Conservation (phyloP, 1,140 invertebrate genomes). For the Tetragonula clypearis region DNA sequence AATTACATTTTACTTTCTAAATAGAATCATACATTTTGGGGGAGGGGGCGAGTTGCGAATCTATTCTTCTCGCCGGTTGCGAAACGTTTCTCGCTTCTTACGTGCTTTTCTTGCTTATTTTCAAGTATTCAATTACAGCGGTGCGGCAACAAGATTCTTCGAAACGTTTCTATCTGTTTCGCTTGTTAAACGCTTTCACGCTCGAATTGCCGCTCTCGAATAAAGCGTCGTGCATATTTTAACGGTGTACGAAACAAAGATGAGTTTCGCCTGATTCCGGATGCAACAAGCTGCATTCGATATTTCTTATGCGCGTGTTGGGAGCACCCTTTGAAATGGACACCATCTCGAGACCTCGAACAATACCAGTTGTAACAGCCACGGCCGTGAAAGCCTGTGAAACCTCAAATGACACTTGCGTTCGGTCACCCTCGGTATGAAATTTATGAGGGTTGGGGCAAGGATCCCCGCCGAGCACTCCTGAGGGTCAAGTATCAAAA, state of each 20-base stretch:
- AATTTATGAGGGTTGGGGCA: not conserved
- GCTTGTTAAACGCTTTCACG: not conserved
- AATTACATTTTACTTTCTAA: constrained; percentile 1
- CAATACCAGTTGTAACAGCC: constrained; percentile 1
- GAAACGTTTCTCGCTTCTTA: not conserved
- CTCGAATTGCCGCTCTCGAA: not conserved
- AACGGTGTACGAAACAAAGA: not conserved
- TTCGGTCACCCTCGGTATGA: constrained; percentile 2
- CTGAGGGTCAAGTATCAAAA: constrained; percentile 22
- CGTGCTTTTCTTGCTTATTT: not conserved
- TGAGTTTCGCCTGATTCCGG: not conserved
- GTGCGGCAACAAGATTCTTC: not conserved
- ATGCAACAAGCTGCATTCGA: not conserved
- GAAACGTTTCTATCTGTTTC: not conserved
- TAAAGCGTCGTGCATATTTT: not conserved
- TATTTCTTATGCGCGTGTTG: not conserved
- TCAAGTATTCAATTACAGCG: not conserved
- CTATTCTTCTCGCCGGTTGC: not conserved
- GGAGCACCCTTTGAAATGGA: not conserved
- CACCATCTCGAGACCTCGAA: not conserved
- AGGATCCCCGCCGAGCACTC: not conserved
- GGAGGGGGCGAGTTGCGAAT: not conserved
- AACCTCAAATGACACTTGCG: constrained; percentile 26
- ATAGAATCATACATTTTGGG: not conserved
- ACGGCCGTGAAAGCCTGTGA: not conserved